Evolutionary conservation across 2,888 invertebrate species (phyloP).

Genomic region (Ischnura elegans): DNA sequence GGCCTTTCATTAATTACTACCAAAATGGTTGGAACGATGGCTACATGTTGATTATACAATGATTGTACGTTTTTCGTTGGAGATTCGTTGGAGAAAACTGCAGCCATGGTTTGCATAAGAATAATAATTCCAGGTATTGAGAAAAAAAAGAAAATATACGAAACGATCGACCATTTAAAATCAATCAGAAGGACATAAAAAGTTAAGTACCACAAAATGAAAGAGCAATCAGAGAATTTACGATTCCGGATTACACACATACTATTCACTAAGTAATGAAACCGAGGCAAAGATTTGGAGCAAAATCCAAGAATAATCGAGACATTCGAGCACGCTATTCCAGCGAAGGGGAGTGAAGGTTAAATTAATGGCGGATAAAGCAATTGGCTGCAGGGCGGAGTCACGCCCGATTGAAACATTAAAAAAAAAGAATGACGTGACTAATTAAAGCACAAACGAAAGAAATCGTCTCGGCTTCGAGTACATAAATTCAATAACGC

Average conservation of each 20-base stretch:
- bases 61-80: too few relatives aligned
- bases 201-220: too few relatives aligned
- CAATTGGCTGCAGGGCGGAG: not conserved
- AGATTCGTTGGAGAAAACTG: too few relatives aligned
- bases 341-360: not conserved
- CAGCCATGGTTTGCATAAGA: too few relatives aligned
- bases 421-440: not conserved
- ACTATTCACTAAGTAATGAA: not conserved
- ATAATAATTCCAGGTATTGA: too few relatives aligned
- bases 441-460: not conserved
- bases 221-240: not conserved
- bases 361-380: not conserved
- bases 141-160: too few relatives aligned
- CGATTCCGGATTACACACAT: not conserved
- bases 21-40: too few relatives aligned
- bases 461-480: not conserved
- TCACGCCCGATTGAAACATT: not conserved
- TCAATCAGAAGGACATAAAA: too few relatives aligned
- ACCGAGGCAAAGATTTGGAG: too few relatives aligned
- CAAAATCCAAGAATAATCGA: not conserved
- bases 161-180: not conserved
- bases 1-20: too few relatives aligned
- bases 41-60: too few relatives aligned
- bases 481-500: constrained; percentile 32
- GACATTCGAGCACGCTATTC: not conserved